Evolutionary conservation across 1,140 invertebrate species (phyloP).

Genomic region (Penaeus indicus): DNA sequence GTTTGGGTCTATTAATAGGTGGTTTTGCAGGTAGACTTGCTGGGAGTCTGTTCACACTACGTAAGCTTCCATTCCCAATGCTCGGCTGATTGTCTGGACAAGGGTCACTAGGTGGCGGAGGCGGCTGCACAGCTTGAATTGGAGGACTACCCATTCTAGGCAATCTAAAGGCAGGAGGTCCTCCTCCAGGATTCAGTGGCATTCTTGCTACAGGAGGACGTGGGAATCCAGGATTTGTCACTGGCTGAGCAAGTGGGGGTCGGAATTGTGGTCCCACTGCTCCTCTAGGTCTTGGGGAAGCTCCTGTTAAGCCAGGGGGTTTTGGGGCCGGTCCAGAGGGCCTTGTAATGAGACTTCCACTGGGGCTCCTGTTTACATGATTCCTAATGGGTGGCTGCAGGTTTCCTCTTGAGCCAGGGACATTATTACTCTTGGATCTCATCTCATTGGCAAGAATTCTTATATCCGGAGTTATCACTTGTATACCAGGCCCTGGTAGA

Average conservation of each 20-base stretch:
- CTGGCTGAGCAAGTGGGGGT: conserved; percentile 7
- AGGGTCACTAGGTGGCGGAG: conserved; percentile 73
- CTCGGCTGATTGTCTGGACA: conserved; percentile 73
- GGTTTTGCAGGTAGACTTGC: conserved; percentile 68
- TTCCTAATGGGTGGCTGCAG: background rate
- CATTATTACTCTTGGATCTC: too few relatives aligned
- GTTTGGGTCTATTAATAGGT: conserved; percentile 69
- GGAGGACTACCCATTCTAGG: background rate
- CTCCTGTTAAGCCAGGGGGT: background rate
- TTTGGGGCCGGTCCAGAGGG: conserved; percentile 9
- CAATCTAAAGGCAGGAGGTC: background rate
- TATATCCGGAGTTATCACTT: conserved; percentile 43
- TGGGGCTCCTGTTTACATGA: background rate
- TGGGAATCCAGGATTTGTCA: background rate
- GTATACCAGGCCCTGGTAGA: conserved; percentile 29
- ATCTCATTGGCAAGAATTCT: conserved; percentile 2
- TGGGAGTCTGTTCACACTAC: conserved; percentile 44
- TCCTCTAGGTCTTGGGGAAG: background rate
- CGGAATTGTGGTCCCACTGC: background rate
- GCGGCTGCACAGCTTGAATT: conserved; percentile 14
- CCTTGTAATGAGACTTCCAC: too few relatives aligned
- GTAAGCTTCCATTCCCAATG: conserved; percentile 66
- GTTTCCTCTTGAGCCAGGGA: background rate
- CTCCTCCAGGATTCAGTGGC: background rate
- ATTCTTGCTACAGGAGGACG: background rate